A percentile compares a stretch with the other conserved stretches of the same genome.
Conservation (phyloP, 2,888 invertebrate species). For the Megaustenia siamemsis region DNA sequence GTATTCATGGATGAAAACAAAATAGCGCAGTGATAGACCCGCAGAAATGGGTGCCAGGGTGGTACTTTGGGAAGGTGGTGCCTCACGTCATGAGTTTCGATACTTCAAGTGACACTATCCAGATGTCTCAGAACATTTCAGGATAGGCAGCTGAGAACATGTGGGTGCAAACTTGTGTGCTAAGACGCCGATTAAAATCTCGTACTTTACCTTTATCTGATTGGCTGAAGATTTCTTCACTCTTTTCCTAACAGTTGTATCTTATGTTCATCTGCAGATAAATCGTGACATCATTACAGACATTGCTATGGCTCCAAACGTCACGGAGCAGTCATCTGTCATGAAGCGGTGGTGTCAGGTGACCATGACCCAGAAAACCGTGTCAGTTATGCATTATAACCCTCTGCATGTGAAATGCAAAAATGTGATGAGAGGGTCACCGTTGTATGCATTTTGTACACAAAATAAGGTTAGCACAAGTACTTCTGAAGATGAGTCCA, state of each 20-base stretch:
- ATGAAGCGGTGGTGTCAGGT: constrained; percentile 56
- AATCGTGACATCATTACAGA: constrained; percentile 57
- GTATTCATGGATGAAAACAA: no score
- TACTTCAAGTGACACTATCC: no score
- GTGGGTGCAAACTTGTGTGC: no score
- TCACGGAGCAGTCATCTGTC: constrained; percentile 40
- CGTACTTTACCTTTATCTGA: not conserved
- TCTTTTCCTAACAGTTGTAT: not conserved
- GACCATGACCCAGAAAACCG: constrained; percentile 26
- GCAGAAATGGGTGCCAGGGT: no score
- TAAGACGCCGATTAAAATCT: no score
- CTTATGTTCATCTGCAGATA: constrained; percentile 33
- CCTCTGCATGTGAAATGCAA: constrained; percentile 35
- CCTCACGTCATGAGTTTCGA: no score
- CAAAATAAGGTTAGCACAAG: not conserved
- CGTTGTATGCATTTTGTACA: constrained; percentile 48
- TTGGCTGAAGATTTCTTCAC: not conserved
- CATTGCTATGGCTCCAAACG: constrained; percentile 52
- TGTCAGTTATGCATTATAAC: constrained; percentile 46
- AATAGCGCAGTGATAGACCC: no score
- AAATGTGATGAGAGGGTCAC: constrained; percentile 21
- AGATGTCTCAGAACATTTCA: no score
- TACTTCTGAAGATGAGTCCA: not conserved
- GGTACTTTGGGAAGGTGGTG: no score
- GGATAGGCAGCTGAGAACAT: no score